Evolutionary conservation across 2,113 vertebrate genomes (phyloP).

Genomic region (Prionailurus viverrinus): DNA sequence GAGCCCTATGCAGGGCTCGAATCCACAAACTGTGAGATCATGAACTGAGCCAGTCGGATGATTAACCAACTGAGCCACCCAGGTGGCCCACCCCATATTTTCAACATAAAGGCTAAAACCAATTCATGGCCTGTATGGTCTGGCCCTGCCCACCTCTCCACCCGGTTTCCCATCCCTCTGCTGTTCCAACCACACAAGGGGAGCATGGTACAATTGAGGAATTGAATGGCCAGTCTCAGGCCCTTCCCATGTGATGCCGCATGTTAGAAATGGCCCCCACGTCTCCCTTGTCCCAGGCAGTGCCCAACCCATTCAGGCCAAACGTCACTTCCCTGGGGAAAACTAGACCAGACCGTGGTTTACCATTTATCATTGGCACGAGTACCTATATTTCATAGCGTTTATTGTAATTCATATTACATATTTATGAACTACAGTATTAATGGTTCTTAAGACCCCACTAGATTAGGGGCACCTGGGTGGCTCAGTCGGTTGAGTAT

Average conservation of each 20-base stretch:
- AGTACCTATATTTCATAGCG: background rate
- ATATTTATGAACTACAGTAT: background rate
- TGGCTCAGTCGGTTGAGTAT: no score
- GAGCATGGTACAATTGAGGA: background rate
- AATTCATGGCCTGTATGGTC: fast-evolving
- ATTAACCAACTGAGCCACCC: no score
- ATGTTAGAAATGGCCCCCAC: background rate
- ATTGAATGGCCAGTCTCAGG: background rate
- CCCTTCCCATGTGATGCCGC: fast-evolving
- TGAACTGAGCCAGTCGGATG: no score
- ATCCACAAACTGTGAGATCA: no score
- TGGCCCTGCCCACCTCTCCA: background rate
- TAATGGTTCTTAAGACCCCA: background rate
- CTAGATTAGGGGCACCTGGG: background rate
- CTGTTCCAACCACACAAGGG: background rate
- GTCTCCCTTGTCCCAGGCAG: background rate
- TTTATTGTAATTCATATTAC: background rate
- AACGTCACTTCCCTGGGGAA: background rate
- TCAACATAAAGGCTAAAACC: background rate
- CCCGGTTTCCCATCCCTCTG: background rate
- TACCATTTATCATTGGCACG: background rate
- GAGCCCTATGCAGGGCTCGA: no score
- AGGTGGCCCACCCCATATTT: background rate
- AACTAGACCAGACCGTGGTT: no score
- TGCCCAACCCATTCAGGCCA: background rate